A percentile compares a stretch with the other conserved stretches of the same genome.
phyloP scores from a whole-genome alignment of 2,888 invertebrate species.

The Didymodactylos carnosus region DNA sequence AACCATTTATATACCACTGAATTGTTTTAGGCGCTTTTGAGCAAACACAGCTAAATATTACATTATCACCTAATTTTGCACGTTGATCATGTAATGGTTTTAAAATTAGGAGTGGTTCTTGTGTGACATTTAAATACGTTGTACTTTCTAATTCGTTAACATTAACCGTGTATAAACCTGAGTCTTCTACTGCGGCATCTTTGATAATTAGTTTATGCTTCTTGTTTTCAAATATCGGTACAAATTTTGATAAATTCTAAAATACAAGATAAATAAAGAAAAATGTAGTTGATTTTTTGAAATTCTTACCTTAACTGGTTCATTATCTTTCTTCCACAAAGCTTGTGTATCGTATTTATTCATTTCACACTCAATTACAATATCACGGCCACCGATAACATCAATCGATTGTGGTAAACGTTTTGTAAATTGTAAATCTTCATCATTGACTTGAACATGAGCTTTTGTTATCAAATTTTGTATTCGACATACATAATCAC shows the following conservation, averaged over 20 bases:
- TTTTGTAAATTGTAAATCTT: slow-evolving; percentile 6
- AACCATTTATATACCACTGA: not conserved
- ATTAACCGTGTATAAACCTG: not conserved
- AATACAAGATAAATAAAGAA: not conserved
- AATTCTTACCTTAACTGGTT: not conserved
- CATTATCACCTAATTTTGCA: not conserved
- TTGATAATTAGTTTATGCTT: slow-evolving; percentile 5
- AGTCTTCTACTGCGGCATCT: not conserved
- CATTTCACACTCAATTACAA: slow-evolving; percentile 9
- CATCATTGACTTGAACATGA: not conserved
- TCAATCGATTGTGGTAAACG: slow-evolving; percentile 4
- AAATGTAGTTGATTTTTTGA: not conserved
- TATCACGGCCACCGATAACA: slow-evolving; percentile 5
- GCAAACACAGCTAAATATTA: not conserved
- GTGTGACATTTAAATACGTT: not conserved
- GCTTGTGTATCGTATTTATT: slow-evolving; percentile 7
- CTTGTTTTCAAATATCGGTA: not conserved
- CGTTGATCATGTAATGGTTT: slow-evolving; percentile 1
- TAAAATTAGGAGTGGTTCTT: not conserved
- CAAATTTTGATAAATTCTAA: not conserved
- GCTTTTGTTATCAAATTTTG: slow-evolving; percentile 1
- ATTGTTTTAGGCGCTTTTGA: not conserved
- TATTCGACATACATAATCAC: slow-evolving; percentile 6
- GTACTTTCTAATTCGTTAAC: slow-evolving; percentile 5
- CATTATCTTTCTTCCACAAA: slow-evolving; percentile 1